phyloP scores from a whole-genome alignment of 2,113 vertebrate species.

The Picathartes gymnocephalus region DNA sequence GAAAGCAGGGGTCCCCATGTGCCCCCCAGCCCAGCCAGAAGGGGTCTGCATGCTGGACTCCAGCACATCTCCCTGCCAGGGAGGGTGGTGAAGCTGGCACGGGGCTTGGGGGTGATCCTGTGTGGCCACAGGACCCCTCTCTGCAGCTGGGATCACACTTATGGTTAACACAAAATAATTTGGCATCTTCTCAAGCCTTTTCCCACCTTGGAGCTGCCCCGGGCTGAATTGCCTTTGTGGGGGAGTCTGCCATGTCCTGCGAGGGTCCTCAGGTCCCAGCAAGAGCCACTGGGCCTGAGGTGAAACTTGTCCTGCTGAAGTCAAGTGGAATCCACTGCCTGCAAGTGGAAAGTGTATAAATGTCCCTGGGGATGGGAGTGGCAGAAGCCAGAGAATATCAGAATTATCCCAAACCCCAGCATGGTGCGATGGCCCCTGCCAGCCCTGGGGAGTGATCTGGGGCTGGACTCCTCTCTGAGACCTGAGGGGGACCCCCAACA shows the following conservation, averaged over 20 bases:
- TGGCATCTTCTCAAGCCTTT: not conserved
- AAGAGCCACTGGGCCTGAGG: not conserved
- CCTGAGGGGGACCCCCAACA: not conserved
- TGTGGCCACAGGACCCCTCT: not conserved
- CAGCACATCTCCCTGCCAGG: rapidly evolving
- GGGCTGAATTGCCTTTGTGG: not conserved
- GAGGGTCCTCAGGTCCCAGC: not conserved
- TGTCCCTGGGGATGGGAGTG: not conserved
- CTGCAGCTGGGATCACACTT: not conserved
- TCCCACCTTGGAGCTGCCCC: not conserved
- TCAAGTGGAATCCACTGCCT: not conserved
- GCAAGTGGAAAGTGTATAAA: not conserved
- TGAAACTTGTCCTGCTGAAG: not conserved
- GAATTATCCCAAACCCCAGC: not conserved
- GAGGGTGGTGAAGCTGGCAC: not conserved
- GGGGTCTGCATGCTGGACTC: not conserved
- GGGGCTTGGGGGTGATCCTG: not conserved
- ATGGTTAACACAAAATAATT: not conserved
- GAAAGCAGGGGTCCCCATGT: rapidly evolving
- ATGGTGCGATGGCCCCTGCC: not conserved
- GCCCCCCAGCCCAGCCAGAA: not conserved
- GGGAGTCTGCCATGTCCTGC: too few species aligned
- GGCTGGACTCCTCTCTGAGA: not conserved
- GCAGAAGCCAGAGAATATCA: not conserved
- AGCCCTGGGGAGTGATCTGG: not conserved